phyloP scores from a whole-genome alignment of 2,797 vertebrate genomes.

The Aplochiton taeniatus region DNA sequence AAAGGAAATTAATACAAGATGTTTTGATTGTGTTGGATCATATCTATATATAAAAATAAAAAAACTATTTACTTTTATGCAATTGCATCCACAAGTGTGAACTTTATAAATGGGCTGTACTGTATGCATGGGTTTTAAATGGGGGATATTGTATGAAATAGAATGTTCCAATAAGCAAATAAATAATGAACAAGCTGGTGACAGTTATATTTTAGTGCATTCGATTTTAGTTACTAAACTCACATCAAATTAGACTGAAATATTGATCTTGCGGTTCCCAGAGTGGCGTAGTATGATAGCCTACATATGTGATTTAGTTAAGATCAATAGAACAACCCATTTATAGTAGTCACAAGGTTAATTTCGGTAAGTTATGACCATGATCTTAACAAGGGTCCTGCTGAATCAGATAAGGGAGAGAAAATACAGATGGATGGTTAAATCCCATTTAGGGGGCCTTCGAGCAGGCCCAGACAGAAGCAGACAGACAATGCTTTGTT shows the following conservation, averaged over 20 bases:
- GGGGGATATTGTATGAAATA: no score
- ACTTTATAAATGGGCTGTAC: no score
- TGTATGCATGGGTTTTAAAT: no score
- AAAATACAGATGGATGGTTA: neutral
- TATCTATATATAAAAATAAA: no score
- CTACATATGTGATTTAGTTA: conserved; percentile 12
- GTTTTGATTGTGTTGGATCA: no score
- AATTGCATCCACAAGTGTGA: no score
- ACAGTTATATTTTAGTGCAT: conserved; percentile 7
- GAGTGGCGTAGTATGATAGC: conserved; percentile 5
- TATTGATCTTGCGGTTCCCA: conserved; percentile 23
- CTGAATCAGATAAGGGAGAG: neutral
- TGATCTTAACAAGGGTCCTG: neutral
- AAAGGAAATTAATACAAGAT: no score
- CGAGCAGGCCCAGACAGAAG: neutral
- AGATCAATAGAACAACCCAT: conserved; percentile 11
- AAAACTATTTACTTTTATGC: no score
- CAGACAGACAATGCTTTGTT: conserved; percentile 1
- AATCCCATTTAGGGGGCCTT: conserved; percentile 5
- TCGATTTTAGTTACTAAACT: neutral
- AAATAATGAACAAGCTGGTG: no score
- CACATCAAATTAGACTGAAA: neutral
- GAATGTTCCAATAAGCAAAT: no score
- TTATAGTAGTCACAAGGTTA: conserved; percentile 4
- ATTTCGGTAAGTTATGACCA: neutral